Base-by-base conservation (phyloP, 1,140 invertebrate species). In the Calliphora vicina region DNA sequence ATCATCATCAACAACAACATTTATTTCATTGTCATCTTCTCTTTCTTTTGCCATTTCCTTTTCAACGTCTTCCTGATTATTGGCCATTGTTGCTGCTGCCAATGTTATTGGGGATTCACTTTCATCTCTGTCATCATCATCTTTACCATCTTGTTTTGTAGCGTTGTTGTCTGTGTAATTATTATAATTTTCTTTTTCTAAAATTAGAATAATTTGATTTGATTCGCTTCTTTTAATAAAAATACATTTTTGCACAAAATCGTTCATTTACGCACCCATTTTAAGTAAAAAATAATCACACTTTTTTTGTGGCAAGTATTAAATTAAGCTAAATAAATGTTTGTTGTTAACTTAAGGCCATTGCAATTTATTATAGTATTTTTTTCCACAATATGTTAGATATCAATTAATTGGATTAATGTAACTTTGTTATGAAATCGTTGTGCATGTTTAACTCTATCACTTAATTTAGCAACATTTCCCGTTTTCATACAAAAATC, bases 201-300 rank as follows among this genome's bases (percentile, higher is more conserved):
- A 50, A 81, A 83, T 83, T 83, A 83, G 80, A 83, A 83, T 26
- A 17, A n/a, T 35, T 72, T 29, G 13, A 61, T 25, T 45, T 73
- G 50, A 26, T 81, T 67, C 17, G n/a, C n/a, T 80, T 29, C 17
- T 61, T n/a, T 25, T 27, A 35, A 35, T 67, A 45, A 45, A 45
- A 45, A 45, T 26, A 1, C 1, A 12, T 81, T 71, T 81, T 61
- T n/a, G 50, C 25, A 81, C 27, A 61, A n/a, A 23, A 35, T 42
- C 8, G n/a, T 81, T 50, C 50, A 29, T 76, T 78, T 78, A 81
- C 80, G 25, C 50, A 81, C 80, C 80, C 80, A 81, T 78, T 23
- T 43, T 78, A 9, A 45, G 6, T n/a, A 29, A 42, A n/a, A 29
- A 74, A 74, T 74, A 50, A 13, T 50, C 15, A 50, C 12, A 50